Conservation (phyloP, 1,140 invertebrate species). For the Parasteatoda tepidariorum region DNA sequence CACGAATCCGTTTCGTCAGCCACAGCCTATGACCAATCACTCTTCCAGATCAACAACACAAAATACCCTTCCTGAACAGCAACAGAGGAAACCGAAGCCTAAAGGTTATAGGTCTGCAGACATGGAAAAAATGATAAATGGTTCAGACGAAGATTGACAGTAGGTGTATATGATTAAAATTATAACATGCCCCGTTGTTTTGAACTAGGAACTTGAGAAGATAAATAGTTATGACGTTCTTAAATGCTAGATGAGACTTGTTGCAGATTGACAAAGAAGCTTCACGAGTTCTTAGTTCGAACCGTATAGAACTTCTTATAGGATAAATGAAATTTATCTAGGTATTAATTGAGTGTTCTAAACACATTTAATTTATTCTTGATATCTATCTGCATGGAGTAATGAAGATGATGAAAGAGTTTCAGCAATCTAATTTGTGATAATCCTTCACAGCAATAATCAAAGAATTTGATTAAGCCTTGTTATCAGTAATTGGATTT, state of each 20-base stretch:
- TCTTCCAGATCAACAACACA: neutral
- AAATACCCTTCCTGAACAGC: conserved; percentile 49
- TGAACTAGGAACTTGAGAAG: conserved; percentile 14
- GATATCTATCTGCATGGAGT: neutral
- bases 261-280: neutral
- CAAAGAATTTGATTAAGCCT: no score
- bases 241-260: neutral
- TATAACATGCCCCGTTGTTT: neutral
- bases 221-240: neutral
- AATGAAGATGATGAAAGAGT: neutral
- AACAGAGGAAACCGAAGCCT: conserved; percentile 40
- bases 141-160: conserved; percentile 58
- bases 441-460: no score
- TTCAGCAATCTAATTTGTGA: neutral
- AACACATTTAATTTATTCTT: neutral
- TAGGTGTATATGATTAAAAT: conserved; percentile 30
- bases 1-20: conserved; percentile 74
- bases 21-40: neutral
- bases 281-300: neutral
- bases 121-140: conserved; percentile 59
- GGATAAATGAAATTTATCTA: neutral
- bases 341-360: neutral
- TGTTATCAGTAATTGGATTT: no score
- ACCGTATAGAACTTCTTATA: neutral
- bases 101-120: conserved; percentile 45